Base-by-base conservation (phyloP, 2,113 vertebrate species). In the Actenoides hombroni region DNA sequence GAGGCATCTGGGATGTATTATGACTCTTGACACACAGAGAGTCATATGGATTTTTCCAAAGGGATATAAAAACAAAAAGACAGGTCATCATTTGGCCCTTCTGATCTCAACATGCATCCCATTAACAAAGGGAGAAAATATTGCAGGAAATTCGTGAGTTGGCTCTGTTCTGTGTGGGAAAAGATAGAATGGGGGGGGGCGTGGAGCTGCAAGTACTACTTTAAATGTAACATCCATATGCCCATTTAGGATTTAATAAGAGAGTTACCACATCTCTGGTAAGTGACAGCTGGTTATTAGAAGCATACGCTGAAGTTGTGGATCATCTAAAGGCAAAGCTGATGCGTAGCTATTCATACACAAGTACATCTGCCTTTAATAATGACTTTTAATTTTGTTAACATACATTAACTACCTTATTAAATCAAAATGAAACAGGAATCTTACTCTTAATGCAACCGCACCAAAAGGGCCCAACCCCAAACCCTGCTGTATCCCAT, bases 281-380 rank as follows among this genome's bases (percentile, higher is more conserved):
- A 96, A 96, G 78, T 87, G 96, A 92, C 96, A 96, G 86, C 94
- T 95, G 94, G 92, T 93, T 97, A 97, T 97, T 93, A 85, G 84
- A 94, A 96, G 81, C 95, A 91, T 54, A 87, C 8, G 0, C 71
- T 75, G 91, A 85, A 93, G 76, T 90, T 86, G 75, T 4, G 16
- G 89, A 96, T 95, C 68, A 90, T 95, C 93, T 94, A 37, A 96
- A 95, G 70, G 78, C 87, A 96, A 88, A 83, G 78, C 82, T 90
- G 79, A 80, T 89, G 78, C 42, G 81, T 56, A 87, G 84, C 67
- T 94, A 70, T 94, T 95, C 88, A 61, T 86, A 88, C 33, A 77
- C 48, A 71, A 91, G 35, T 88, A 86, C 94, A 97, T 95, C 94
- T 97, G 97, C 69, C 76, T 96, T 94, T 93, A 97, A 97, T 97